A percentile compares a stretch with the other conserved stretches of the same genome.
Conservation (phyloP, 2,797 vertebrate species). For the Naso thynnoides region DNA sequence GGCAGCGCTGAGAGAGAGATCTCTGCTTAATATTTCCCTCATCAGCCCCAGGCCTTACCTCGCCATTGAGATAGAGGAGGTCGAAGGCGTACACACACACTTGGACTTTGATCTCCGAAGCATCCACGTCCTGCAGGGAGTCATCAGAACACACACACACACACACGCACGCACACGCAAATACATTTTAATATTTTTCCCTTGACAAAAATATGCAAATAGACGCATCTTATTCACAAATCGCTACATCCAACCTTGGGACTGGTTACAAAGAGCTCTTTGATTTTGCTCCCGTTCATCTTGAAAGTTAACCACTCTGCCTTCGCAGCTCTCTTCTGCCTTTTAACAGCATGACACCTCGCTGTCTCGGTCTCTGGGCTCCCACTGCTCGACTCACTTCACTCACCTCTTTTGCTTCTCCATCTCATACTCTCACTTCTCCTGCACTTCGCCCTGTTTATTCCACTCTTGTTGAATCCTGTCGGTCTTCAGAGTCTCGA, state of each 20-base stretch:
- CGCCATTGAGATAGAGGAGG: conserved; percentile 92
- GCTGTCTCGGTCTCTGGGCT: conserved; percentile 6
- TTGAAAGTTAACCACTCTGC: conserved; percentile 42
- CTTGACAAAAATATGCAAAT: conserved; percentile 70
- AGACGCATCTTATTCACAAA: conserved; percentile 60
- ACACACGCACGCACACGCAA: conserved; percentile 9
- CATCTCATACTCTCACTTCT: conserved; percentile 36
- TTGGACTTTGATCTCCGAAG: conserved; percentile 92
- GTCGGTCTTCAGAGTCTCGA: conserved; percentile 15
- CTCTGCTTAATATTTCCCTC: conserved; percentile 40
- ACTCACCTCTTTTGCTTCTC: conserved; percentile 25
- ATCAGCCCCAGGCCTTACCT: conserved; percentile 82
- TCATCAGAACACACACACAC: conserved; percentile 32
- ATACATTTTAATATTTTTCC: conserved; percentile 35
- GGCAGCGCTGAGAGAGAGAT: neutral
- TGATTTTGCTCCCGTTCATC: conserved; percentile 54
- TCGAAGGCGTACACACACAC: conserved; percentile 95
- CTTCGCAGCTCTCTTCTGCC: conserved; percentile 7
- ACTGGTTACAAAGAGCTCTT: conserved; percentile 66
- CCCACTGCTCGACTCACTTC: conserved; percentile 29
- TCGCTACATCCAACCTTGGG: conserved; percentile 58
- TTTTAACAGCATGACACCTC: conserved; percentile 34
- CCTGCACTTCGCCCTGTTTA: conserved; percentile 42
- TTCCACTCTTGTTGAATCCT: conserved; percentile 37
- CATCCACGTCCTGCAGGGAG: conserved; percentile 89